Evolutionary conservation across 2,888 invertebrate species (phyloP).

Genomic region (Heliconius cydno): DNA sequence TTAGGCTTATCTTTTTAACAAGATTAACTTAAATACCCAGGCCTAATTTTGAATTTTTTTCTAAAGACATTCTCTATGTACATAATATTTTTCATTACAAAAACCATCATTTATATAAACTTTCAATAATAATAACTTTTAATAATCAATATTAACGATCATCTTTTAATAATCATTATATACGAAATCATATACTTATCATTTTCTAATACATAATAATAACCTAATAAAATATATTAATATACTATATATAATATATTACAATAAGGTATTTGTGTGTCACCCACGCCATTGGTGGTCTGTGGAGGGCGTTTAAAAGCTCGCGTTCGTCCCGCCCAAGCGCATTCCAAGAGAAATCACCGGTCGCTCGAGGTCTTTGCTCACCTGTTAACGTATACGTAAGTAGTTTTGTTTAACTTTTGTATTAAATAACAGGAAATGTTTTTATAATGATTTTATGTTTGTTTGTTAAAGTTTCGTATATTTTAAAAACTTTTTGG

Average conservation of each 20-base stretch:
- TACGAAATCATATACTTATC: not conserved
- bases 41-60: no score
- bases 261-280: not conserved
- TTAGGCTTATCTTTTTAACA: no score
- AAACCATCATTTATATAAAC: not conserved
- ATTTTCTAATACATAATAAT: not conserved
- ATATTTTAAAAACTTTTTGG: not conserved
- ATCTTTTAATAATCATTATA: no score
- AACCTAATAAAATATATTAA: not conserved
- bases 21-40: no score
- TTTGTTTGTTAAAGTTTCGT: not conserved
- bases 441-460: not conserved
- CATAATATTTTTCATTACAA: no score
- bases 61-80: no score
- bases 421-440: not conserved
- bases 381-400: slow-evolving; percentile 11
- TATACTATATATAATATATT: not conserved
- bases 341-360: slow-evolving; percentile 61
- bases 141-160: not conserved
- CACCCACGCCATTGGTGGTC: slow-evolving; percentile 52
- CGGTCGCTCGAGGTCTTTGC: slow-evolving; percentile 12
- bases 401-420: slow-evolving; percentile 22
- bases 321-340: slow-evolving; percentile 65
- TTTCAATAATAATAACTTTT: not conserved
- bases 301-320: slow-evolving; percentile 73